Conservation (phyloP, 1,140 invertebrate genomes). For the Pomacea maculata region DNA sequence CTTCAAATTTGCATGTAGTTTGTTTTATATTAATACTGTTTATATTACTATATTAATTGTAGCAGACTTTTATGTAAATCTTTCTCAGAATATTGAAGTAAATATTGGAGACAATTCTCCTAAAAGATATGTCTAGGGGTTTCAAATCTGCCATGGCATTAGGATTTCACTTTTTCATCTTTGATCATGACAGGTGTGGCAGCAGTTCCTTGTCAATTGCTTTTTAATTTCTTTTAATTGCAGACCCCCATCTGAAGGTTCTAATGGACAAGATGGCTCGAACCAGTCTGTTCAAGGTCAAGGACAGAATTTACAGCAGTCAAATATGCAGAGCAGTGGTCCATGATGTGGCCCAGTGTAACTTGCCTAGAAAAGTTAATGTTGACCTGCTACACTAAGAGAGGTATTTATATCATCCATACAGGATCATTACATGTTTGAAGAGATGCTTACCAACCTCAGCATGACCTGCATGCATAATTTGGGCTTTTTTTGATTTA, state of each 20-base stretch:
- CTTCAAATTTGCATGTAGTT: too few relatives aligned
- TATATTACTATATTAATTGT: neutral
- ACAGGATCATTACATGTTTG: neutral
- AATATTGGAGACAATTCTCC: neutral
- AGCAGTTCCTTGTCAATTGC: neutral
- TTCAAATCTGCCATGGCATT: neutral
- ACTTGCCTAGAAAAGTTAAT: neutral
- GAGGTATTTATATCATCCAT: neutral
- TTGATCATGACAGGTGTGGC: neutral
- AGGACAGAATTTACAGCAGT: slow-evolving; percentile 4
- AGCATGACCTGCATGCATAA: neutral
- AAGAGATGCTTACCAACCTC: neutral
- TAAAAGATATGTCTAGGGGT: neutral
- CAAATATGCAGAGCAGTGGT: slow-evolving; percentile 1
- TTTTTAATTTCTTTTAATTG: neutral
- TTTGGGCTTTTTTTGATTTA: neutral
- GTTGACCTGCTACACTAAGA: neutral
- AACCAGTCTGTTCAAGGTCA: neutral
- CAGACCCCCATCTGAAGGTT: slow-evolving; percentile 18
- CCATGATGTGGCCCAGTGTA: neutral
- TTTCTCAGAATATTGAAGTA: neutral
- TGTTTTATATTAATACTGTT: too few relatives aligned
- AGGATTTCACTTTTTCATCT: neutral
- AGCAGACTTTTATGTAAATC: neutral
- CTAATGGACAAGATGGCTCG: slow-evolving; percentile 17